Base-by-base conservation (phyloP, 2,113 vertebrate genomes). In the Istiophorus platypterus region DNA sequence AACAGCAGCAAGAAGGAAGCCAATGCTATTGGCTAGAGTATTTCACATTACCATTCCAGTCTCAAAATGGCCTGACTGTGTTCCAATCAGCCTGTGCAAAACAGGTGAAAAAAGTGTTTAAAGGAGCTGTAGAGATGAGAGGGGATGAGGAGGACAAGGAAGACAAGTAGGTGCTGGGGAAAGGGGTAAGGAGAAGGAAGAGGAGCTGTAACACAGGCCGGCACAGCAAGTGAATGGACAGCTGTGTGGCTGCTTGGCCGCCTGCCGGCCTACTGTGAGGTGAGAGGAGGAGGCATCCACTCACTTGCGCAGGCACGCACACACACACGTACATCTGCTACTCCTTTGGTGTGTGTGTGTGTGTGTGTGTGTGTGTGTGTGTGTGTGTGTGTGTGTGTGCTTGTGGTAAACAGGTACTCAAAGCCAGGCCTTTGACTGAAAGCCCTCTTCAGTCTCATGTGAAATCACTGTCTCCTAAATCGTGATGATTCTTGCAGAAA, bases 191-290 rank as follows among this genome's bases (percentile, higher is more conserved):
- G 64, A 72, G 51, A 56, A 72, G 51, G 59, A 61, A n/a, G 57
- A 34, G 57, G 51, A 76, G 47, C 24, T 68, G 67, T 12, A 59
- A 52, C 47, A 63, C 13, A 18, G 64, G 20, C 41, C 47, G 8
- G 20, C 47, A 61, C 22, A 64, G 75, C 49, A 70, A 80, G 68
- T 59, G 39, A 71, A 80, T 1, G 26, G 72, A 72, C 82, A 84
- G 79, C 74, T 84, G 57, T 78, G 68, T 63, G 64, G 64, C 47
- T 81, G 74, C 45, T 68, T 79, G 74, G 84, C 56, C 3, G 29
- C 69, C 65, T 17, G 72, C 73, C 31, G 6, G 31, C 31, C 68
- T 24, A 75, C 58, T 72, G 54, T 81, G 85, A 89, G 76, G 70
- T 83, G 84, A 82, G 66, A 81, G 41, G 18, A 82, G 18, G 64